Percentiles rank a stretch among this genome's conserved stretches.
Evolutionary conservation across 2,797 vertebrate species (phyloP).

Genomic region (Lindbergichthys nudifrons): DNA sequence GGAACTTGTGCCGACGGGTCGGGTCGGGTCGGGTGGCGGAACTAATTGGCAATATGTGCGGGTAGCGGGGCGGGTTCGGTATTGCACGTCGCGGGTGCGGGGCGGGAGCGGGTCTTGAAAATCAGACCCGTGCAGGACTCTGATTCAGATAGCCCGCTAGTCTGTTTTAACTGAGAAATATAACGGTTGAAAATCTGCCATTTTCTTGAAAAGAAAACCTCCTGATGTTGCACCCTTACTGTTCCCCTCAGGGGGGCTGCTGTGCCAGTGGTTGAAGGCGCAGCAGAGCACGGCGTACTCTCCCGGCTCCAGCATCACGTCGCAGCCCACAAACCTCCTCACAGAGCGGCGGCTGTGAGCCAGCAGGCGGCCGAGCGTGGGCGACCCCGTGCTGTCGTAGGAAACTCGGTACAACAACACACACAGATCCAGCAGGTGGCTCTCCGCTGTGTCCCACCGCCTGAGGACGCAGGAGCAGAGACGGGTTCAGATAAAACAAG

Average conservation of each 20-base stretch:
- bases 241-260: slow-evolving; percentile 11
- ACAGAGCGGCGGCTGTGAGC: slow-evolving; percentile 94
- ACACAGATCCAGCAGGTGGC: slow-evolving; percentile 93
- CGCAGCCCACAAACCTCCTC: slow-evolving; percentile 93
- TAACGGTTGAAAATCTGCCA: no score
- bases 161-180: no score
- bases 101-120: no score
- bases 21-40: no score
- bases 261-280: slow-evolving; percentile 94
- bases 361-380: slow-evolving; percentile 89
- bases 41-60: no score
- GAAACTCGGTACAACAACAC: slow-evolving; percentile 93
- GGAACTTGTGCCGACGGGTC: no score
- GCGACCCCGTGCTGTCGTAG: slow-evolving; percentile 83
- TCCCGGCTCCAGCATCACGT: slow-evolving; percentile 94
- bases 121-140: no score
- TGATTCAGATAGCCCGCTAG: no score
- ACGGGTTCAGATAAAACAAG: no score
- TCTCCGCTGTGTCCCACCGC: slow-evolving; percentile 89
- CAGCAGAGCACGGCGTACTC: slow-evolving; percentile 94
- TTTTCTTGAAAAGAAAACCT: no score
- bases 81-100: no score
- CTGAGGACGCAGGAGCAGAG: slow-evolving; percentile 65
- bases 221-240: slow-evolving; percentile 14
- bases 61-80: no score